Evolutionary conservation across 2,888 invertebrate species (phyloP).

Genomic region (Tupiocoris notatus): DNA sequence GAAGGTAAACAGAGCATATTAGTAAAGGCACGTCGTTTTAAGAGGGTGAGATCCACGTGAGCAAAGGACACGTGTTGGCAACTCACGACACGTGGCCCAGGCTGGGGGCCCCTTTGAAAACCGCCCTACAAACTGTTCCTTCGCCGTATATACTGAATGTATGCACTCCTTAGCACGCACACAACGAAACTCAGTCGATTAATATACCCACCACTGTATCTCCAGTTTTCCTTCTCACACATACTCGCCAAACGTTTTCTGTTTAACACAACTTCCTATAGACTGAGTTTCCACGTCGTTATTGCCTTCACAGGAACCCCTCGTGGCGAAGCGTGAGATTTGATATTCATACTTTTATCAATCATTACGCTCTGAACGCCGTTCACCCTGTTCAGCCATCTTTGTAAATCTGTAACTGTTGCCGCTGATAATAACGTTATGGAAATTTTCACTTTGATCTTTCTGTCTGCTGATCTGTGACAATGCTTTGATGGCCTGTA

Average conservation of each 20-base stretch:
- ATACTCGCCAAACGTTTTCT: too few relatives aligned
- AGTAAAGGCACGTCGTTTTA: background rate
- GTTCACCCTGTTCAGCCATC: background rate
- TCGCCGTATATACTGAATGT: background rate
- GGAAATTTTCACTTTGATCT: background rate
- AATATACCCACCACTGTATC: background rate
- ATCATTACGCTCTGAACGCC: slow-evolving; percentile 26
- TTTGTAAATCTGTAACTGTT: background rate
- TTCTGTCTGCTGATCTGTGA: too few relatives aligned
- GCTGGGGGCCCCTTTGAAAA: slow-evolving; percentile 16
- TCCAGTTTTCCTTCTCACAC: background rate
- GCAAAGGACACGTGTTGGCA: slow-evolving; percentile 27
- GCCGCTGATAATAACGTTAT: background rate
- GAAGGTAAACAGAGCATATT: slow-evolving; percentile 32
- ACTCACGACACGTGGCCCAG: slow-evolving; percentile 29
- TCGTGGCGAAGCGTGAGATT: slow-evolving; percentile 32
- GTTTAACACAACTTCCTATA: too few relatives aligned
- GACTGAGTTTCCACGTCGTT: background rate
- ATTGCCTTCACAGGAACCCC: slow-evolving; percentile 19
- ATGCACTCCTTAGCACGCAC: background rate
- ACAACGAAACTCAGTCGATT: background rate
- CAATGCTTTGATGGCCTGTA: too few relatives aligned
- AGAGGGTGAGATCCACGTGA: slow-evolving; percentile 1
- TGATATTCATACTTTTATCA: slow-evolving; percentile 39
- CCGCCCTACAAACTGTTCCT: slow-evolving; percentile 24